Percentiles rank a stretch among this genome's conserved stretches.
phyloP scores from a whole-genome alignment of 2,113 vertebrate species.

The Potamarius usumacintae region DNA sequence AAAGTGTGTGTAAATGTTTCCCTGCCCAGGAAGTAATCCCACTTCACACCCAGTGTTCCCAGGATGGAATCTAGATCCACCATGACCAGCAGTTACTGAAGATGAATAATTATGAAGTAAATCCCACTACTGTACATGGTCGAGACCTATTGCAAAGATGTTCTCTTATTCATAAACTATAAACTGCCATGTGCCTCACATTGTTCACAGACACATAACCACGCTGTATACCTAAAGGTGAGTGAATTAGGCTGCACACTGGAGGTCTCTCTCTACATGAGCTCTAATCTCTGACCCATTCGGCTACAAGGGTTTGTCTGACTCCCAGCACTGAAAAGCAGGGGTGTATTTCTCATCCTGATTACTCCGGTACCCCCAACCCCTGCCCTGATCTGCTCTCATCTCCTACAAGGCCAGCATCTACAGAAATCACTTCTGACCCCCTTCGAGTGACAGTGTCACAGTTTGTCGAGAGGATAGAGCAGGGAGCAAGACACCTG shows the following conservation, averaged over 20 bases:
- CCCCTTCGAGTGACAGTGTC: constrained; percentile 68
- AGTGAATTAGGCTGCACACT: constrained; percentile 86
- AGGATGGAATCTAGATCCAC: not conserved
- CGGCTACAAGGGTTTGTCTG: constrained; percentile 81
- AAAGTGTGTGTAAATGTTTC: not conserved
- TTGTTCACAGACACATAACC: constrained; percentile 25
- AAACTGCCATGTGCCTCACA: not conserved
- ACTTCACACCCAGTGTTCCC: constrained; percentile 1
- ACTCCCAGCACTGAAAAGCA: constrained; percentile 68
- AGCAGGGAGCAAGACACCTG: constrained; percentile 52
- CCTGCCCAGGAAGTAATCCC: not conserved
- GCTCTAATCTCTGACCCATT: constrained; percentile 89
- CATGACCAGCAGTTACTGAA: not conserved
- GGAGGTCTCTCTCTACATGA: constrained; percentile 83
- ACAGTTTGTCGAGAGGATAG: constrained; percentile 53
- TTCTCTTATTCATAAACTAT: not conserved
- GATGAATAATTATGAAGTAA: constrained; percentile 1
- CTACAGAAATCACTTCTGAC: constrained; percentile 88
- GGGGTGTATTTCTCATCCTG: constrained; percentile 83
- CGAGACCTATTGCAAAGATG: not conserved
- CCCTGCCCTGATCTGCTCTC: constrained; percentile 55
- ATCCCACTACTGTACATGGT: not conserved
- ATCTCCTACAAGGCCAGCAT: constrained; percentile 86
- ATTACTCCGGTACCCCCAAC: constrained; percentile 73
- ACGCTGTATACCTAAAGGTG: constrained; percentile 50